These are phyloP conservation scores for Mya arenaria DNA, from an alignment of 1,140 invertebrate genomes.

Conservation along the genomic window DNA sequence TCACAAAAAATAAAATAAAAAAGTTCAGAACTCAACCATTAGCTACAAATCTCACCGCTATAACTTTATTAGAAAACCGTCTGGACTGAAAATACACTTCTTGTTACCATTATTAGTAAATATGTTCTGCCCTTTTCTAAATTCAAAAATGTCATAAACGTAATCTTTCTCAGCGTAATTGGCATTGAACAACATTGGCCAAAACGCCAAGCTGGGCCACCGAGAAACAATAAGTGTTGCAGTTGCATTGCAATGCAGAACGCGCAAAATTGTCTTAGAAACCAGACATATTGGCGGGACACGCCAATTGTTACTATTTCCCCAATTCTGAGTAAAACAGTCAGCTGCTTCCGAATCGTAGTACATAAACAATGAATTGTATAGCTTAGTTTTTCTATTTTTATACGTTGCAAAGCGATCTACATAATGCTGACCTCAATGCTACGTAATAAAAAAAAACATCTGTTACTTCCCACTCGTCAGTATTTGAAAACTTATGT, in stretches of 20 bases:
- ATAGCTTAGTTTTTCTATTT: no score
- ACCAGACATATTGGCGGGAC: constrained; percentile 29
- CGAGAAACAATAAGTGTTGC: constrained; percentile 41
- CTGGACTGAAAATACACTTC: no score
- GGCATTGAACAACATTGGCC: not conserved
- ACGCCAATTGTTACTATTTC: constrained; percentile 30
- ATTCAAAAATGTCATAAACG: not conserved
- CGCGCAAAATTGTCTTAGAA: constrained; percentile 7
- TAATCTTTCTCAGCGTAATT: not conserved
- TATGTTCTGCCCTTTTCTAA: no score
- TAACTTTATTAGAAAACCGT: not conserved
- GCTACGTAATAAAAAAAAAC: not conserved
- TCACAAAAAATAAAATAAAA: constrained; percentile 9
- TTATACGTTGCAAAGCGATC: not conserved
- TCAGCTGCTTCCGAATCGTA: no score
- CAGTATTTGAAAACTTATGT: not conserved
- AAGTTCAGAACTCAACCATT: not conserved
- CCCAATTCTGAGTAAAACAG: constrained; percentile 8
- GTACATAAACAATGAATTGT: no score
- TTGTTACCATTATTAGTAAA: no score
- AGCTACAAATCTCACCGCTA: not conserved
- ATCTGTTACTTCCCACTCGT: not conserved
- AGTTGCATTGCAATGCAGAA: constrained; percentile 6
- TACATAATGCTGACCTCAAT: not conserved
- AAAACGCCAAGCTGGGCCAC: constrained; percentile 10